These are phyloP conservation scores for Cariama cristata DNA, from an alignment of 2,113 vertebrate genomes.

Conservation along the genomic window DNA sequence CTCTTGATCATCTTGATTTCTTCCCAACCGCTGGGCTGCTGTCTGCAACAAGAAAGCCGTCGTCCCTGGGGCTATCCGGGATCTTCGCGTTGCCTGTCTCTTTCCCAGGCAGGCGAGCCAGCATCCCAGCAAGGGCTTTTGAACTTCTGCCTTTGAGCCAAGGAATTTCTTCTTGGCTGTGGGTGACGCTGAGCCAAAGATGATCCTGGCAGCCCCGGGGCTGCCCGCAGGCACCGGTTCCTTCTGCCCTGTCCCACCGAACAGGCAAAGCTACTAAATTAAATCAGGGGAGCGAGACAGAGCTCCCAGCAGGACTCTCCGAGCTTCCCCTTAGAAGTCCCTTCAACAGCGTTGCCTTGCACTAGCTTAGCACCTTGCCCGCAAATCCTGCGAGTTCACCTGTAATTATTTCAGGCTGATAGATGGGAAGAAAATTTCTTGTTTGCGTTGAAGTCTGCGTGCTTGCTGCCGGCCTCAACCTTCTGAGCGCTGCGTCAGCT, in stretches of 20 bases:
- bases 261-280: not conserved
- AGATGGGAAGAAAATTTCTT: not conserved
- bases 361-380: not conserved
- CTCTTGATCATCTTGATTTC: not conserved
- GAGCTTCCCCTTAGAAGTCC: not conserved
- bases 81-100: not conserved
- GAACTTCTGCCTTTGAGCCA: not conserved
- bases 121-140: not conserved
- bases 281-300: not conserved
- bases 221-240: rapidly evolving
- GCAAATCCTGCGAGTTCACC: not conserved
- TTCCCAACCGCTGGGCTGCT: not conserved
- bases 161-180: not conserved
- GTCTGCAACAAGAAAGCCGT: not conserved
- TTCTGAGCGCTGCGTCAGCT: not conserved
- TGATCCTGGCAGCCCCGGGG: rapidly evolving
- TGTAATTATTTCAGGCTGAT: not conserved
- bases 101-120: not conserved
- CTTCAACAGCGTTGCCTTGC: not conserved
- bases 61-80: not conserved
- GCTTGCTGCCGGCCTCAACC: not conserved
- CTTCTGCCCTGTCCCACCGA: not conserved
- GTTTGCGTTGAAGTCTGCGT: not conserved
- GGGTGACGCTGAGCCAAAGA: not conserved
- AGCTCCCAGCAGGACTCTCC: not conserved